Evolutionary conservation across 1,140 invertebrate species (phyloP).

Genomic region (Cherax destructor): DNA sequence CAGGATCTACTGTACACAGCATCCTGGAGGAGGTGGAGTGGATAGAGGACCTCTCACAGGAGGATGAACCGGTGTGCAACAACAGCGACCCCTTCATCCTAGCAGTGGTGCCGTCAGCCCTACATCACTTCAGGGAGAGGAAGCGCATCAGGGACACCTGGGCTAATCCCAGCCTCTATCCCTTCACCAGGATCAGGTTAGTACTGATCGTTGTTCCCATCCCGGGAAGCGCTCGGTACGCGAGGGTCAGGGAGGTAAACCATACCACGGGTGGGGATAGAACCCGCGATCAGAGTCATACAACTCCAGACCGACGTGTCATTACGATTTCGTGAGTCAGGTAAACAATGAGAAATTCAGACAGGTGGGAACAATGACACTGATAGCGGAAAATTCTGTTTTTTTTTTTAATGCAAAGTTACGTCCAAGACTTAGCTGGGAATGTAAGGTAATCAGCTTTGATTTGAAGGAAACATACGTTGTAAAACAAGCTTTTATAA

Average conservation of each 20-base stretch:
- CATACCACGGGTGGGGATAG: too few species aligned
- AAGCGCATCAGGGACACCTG: conserved; percentile 16
- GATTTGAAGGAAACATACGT: too few species aligned
- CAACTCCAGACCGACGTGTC: too few species aligned
- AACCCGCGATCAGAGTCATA: too few species aligned
- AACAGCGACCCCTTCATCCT: conserved; percentile 28
- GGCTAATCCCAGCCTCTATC: conserved; percentile 20
- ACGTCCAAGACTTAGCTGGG: too few species aligned
- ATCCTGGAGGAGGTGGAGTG: conserved; percentile 1
- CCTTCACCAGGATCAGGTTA: conserved; percentile 23
- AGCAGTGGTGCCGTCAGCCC: conserved; percentile 28
- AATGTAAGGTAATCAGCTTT: too few species aligned
- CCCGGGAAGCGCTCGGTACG: background rate
- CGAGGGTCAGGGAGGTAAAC: background rate
- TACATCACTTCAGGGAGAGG: conserved; percentile 14
- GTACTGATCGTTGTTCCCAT: background rate
- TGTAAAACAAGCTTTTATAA: too few species aligned
- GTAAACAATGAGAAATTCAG: background rate
- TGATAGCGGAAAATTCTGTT: too few species aligned
- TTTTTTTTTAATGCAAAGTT: too few species aligned
- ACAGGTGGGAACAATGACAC: too few species aligned
- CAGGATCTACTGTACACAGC: conserved; percentile 10
- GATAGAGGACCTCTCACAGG: conserved; percentile 27
- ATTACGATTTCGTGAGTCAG: too few species aligned
- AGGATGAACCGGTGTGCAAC: conserved; percentile 7